A percentile compares a stretch with the other conserved stretches of the same genome.
phyloP scores from a whole-genome alignment of 2,797 vertebrate genomes.

The Onychomys torridus region DNA sequence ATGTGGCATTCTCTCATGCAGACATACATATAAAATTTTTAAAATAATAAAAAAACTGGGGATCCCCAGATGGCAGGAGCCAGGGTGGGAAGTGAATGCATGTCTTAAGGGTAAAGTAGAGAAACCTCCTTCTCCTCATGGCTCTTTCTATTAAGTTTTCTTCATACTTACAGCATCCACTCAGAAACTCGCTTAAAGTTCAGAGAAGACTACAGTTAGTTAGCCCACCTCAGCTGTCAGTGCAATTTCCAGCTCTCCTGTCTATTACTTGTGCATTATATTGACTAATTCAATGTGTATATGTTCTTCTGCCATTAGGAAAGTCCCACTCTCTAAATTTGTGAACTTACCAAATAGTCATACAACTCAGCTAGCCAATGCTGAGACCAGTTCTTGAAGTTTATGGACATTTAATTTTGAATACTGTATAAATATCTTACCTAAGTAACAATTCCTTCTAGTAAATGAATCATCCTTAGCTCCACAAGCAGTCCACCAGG shows the following conservation, averaged over 20 bases:
- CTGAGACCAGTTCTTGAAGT: neutral
- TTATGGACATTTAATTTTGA: neutral
- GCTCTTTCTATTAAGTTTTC: neutral
- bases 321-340: neutral
- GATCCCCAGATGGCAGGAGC: neutral
- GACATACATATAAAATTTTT: neutral
- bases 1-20: neutral
- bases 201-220: neutral
- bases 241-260: fast-evolving
- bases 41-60: neutral
- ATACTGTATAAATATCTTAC: neutral
- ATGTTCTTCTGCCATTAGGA: fast-evolving
- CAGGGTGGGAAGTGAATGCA: neutral
- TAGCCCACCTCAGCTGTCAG: neutral
- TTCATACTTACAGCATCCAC: neutral
- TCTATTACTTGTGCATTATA: neutral
- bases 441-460: neutral
- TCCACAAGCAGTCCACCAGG: neutral
- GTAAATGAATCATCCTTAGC: neutral
- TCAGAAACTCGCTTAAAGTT: neutral
- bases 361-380: neutral
- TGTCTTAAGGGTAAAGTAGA: neutral
- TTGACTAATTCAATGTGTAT: neutral
- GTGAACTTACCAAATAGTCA: neutral
- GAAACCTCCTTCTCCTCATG: neutral